Evolutionary conservation across 2,113 vertebrate genomes (phyloP), one percentile per base, ranked within the genome.

Genomic region (Melanerpes formicivorus): DNA sequence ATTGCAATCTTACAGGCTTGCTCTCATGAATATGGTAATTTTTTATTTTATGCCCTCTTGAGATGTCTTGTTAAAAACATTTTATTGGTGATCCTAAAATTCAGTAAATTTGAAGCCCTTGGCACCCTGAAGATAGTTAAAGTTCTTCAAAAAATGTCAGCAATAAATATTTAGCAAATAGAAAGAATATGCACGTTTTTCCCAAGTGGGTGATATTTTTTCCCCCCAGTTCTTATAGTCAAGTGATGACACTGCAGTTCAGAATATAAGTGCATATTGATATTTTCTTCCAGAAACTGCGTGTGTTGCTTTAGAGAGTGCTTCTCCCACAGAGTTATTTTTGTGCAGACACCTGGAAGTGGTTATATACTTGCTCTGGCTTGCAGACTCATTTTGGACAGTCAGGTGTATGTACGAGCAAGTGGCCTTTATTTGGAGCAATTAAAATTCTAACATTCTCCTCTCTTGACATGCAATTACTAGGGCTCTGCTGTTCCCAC

Each of bases 391-490:
- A 85, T 90, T 97, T 97, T 97, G 97, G 97, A 98, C 97, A 97
- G 97, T 98, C 98, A 99, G 98, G 98, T 99, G 98, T 98, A 85
- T 95, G 96, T 97, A 96, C 96, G 97, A 98, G 97, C 97, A 97
- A 98, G 98, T 97, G 97, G 98, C 98, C 98, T 98, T 98, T 98
- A 97, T 98, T 98, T 98, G 96, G 97, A 96, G 98, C 98, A 98
- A 99, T 99, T 99, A 99, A 98, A 98, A 98, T 98, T 98, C 98
- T 97, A 97, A 98, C 97, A 97, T 98, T 98, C 97, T 98, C 98
- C 97, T 98, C 98, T 99, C 98, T 97, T 98, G 98, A 98, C 98
- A 98, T 98, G 98, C 98, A 99, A 99, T 99, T 99, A 99, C 98
- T 96, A 98, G 97, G 97, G 97, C 97, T 98, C 98, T 97, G 98